These are phyloP conservation scores for Periplaneta americana DNA, from an alignment of 1,140 invertebrate genomes.

Conservation along the genomic window DNA sequence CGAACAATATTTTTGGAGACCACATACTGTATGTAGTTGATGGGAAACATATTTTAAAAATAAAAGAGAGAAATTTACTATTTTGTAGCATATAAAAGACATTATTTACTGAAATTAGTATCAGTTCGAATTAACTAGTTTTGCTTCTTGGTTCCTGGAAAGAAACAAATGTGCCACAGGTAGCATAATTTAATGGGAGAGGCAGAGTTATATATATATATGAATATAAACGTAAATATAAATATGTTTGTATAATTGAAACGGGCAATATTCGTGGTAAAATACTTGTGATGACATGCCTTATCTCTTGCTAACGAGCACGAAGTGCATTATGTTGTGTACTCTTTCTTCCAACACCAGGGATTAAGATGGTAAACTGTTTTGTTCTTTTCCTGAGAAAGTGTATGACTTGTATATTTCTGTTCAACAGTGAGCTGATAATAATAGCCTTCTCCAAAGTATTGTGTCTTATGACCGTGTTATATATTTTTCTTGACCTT, in stretches of 20 bases:
- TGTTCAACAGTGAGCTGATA: too few species aligned
- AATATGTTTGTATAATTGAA: not conserved
- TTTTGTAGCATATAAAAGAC: not conserved
- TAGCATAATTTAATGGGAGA: not conserved
- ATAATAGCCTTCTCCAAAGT: too few species aligned
- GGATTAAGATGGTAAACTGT: too few species aligned
- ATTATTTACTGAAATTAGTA: not conserved
- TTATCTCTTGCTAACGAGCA: not conserved
- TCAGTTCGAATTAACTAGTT: not conserved
- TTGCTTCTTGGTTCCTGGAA: not conserved
- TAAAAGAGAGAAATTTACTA: too few species aligned
- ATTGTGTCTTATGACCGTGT: too few species aligned
- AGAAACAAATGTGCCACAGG: not conserved
- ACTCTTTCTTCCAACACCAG: too few species aligned
- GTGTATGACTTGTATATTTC: too few species aligned
- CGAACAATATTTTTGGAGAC: not conserved
- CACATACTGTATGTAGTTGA: not conserved
- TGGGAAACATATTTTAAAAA: too few species aligned
- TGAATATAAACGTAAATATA: too few species aligned
- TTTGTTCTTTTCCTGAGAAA: too few species aligned
- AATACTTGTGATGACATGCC: not conserved
- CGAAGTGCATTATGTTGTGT: too few species aligned
- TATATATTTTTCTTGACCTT: too few species aligned
- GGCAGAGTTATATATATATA: not conserved
- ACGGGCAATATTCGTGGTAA: not conserved